Evolutionary conservation across 2,888 invertebrate genomes (phyloP).

Genomic region (Cataglyphis albicans): DNA sequence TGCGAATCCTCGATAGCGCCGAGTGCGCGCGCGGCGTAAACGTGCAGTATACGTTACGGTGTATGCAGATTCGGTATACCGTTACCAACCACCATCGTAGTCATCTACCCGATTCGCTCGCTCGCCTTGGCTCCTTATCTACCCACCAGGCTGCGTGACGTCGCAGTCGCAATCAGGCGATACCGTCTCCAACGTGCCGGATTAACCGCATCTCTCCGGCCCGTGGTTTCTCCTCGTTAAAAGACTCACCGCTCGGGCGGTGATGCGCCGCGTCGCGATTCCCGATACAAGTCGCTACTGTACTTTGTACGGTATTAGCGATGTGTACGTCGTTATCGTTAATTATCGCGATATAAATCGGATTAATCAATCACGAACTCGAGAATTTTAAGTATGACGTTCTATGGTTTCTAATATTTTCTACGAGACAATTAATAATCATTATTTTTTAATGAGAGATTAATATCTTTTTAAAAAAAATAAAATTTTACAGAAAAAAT

Average conservation of each 20-base stretch:
- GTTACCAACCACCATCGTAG: conserved; percentile 75
- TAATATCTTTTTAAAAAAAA: neutral
- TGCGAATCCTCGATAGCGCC: conserved; percentile 76
- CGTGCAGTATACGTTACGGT: conserved; percentile 71
- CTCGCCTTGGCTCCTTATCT: conserved; percentile 49
- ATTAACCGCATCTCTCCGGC: conserved; percentile 50
- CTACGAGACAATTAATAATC: neutral
- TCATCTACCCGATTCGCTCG: conserved; percentile 62
- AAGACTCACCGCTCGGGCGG: conserved; percentile 50
- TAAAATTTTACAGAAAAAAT: neutral
- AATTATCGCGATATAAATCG: conserved; percentile 21
- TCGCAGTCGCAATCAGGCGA: conserved; percentile 51
- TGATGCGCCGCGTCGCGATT: conserved; percentile 49
- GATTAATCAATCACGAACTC: neutral
- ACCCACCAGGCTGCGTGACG: conserved; percentile 42
- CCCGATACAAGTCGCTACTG: conserved; percentile 50
- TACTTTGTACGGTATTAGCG: conserved; percentile 33
- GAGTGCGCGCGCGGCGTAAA: conserved; percentile 52
- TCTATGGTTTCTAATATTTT: neutral
- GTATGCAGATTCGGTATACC: conserved; percentile 82
- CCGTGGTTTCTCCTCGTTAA: conserved; percentile 67
- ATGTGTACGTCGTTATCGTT: conserved; percentile 7
- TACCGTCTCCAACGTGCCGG: conserved; percentile 51
- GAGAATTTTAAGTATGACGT: neutral
- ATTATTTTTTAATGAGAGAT: neutral